phyloP scores from a whole-genome alignment of 1,140 invertebrate species.

The Sarcophaga bullata region DNA sequence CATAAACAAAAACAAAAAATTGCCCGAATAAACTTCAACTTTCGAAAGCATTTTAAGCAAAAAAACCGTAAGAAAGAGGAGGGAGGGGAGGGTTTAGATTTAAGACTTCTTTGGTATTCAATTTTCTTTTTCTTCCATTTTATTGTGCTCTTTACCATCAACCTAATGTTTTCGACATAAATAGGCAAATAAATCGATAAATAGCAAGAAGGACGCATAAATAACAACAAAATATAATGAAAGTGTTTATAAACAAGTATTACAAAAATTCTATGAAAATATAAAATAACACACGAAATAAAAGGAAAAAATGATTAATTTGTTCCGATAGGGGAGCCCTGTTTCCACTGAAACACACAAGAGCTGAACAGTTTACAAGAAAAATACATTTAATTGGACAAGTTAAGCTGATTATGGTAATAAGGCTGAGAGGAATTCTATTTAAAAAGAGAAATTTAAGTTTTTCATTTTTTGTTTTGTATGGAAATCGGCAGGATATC shows the following conservation, averaged over 20 bases:
- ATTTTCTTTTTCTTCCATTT: too few species aligned
- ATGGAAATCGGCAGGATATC: too few species aligned
- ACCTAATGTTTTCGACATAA: background rate
- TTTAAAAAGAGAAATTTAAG: too few species aligned
- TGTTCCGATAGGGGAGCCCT: background rate
- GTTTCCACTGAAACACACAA: too few species aligned
- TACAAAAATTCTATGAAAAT: background rate
- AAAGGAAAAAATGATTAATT: background rate
- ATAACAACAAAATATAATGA: background rate
- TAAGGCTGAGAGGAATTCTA: too few species aligned
- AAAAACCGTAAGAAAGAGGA: too few species aligned
- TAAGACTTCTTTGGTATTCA: background rate
- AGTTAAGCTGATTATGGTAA: background rate
- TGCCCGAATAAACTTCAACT: background rate
- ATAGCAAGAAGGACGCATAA: background rate
- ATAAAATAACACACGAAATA: background rate
- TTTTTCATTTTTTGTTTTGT: too few species aligned
- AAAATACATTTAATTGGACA: background rate
- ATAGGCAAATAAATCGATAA: conserved; percentile 21
- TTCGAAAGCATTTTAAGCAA: too few species aligned
- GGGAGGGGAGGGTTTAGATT: background rate
- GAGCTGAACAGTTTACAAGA: background rate
- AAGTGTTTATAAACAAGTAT: background rate
- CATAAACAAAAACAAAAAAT: conserved; percentile 1
- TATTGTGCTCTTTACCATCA: background rate